phyloP scores from a whole-genome alignment of 2,113 vertebrate genomes.

The Ctenomys sociabilis region DNA sequence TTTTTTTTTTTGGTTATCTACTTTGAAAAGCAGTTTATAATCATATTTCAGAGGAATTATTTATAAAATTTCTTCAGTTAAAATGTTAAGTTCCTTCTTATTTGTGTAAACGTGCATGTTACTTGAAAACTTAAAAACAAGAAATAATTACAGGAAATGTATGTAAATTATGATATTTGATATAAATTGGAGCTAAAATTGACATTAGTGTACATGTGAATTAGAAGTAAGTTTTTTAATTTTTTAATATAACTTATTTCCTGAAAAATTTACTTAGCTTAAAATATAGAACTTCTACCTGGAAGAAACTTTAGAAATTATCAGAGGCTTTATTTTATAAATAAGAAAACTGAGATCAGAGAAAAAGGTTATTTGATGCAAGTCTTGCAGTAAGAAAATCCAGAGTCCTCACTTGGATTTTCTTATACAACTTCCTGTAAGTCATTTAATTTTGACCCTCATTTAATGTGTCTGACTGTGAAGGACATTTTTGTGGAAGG shows the following conservation, averaged over 20 bases:
- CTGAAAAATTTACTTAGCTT: conserved; percentile 4
- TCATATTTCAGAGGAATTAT: neutral
- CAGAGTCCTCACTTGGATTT: neutral
- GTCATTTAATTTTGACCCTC: neutral
- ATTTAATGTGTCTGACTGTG: neutral
- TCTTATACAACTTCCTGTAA: neutral
- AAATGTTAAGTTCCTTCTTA: neutral
- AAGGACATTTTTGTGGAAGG: neutral
- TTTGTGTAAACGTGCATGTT: neutral
- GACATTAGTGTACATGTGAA: neutral
- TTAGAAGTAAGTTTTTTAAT: neutral
- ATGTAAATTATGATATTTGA: neutral
- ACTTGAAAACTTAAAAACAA: neutral
- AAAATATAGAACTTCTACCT: conserved; percentile 9
- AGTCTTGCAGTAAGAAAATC: neutral
- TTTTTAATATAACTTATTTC: neutral
- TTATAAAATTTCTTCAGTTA: conserved; percentile 27
- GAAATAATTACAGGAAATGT: neutral
- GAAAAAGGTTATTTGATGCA: neutral
- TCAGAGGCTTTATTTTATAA: neutral
- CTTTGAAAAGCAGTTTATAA: neutral
- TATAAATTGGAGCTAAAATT: conserved; percentile 22
- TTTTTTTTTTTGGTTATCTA: neutral
- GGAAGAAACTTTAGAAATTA: neutral
- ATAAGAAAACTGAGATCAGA: neutral